Percentiles rank a stretch among this genome's conserved stretches.
These are phyloP conservation scores for Dysmachus trigonus DNA, from an alignment of 2,888 invertebrate species.

Conservation along the genomic window DNA sequence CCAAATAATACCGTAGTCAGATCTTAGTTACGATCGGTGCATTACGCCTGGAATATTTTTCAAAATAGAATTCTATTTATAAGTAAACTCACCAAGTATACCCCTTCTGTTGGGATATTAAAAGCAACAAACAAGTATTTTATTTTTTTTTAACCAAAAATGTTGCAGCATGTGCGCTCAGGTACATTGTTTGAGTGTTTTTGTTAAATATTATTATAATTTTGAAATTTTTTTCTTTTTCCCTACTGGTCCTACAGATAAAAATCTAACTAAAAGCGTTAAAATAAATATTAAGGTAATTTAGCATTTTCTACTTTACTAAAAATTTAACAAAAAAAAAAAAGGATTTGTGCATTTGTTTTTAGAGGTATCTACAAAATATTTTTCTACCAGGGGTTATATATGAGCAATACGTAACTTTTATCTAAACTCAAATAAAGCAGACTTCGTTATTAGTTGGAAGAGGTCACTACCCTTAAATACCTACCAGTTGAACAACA, in stretches of 20 bases:
- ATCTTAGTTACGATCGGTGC: slow-evolving; percentile 70
- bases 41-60: slow-evolving; percentile 51
- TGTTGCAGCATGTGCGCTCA: not conserved
- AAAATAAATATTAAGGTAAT: not conserved
- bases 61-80: not conserved
- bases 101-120: not conserved
- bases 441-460: not conserved
- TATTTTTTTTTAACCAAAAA: not conserved
- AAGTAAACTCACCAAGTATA: not conserved
- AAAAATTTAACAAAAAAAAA: not conserved
- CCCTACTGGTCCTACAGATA: not conserved
- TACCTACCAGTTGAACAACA: not conserved
- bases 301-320: not conserved
- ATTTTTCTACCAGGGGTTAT: not conserved
- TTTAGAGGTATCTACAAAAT: not conserved
- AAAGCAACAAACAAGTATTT: not conserved
- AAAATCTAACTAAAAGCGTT: not conserved
- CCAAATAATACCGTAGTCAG: slow-evolving; percentile 81
- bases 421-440: not conserved
- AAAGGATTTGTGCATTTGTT: not conserved
- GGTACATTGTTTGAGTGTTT: not conserved
- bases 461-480: not conserved
- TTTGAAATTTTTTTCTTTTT: no score
- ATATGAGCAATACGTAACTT: not conserved
- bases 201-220: not conserved